Evolutionary conservation across 2,797 vertebrate species (phyloP).

Genomic region (Pyrocephalus nanus): DNA sequence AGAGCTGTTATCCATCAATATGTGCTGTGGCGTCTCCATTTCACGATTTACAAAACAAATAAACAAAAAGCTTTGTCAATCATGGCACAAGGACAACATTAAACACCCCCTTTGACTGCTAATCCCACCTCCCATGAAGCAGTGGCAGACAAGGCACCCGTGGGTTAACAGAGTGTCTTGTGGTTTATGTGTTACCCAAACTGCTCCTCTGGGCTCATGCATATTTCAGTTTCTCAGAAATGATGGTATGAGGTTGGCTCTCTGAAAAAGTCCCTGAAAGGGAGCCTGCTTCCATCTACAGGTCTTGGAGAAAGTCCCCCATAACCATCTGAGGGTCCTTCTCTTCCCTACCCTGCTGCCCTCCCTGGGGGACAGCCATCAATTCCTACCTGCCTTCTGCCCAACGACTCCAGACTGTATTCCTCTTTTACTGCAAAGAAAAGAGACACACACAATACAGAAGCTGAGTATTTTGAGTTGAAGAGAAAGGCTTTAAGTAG

Average conservation of each 20-base stretch:
- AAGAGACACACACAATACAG: slow-evolving; percentile 31
- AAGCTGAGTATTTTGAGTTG: background rate
- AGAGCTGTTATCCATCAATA: background rate
- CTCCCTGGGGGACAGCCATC: background rate
- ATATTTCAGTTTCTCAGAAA: background rate
- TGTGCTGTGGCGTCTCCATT: fast-evolving
- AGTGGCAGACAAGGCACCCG: background rate
- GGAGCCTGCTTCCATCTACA: background rate
- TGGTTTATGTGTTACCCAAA: background rate
- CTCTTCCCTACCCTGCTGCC: background rate
- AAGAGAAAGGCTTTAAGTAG: background rate
- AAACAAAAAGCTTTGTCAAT: background rate
- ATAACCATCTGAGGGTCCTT: background rate
- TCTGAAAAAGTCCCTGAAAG: background rate
- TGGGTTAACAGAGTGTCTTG: background rate
- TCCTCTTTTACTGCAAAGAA: slow-evolving; percentile 78
- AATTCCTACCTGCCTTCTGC: slow-evolving; percentile 82
- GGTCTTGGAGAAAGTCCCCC: background rate
- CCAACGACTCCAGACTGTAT: slow-evolving; percentile 69
- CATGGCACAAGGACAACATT: background rate
- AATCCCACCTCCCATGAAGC: background rate
- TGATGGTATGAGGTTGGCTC: background rate
- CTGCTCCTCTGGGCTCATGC: background rate
- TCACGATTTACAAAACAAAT: background rate
- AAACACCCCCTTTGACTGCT: background rate